Evolutionary conservation across 1,140 invertebrate species (phyloP), one percentile per base, ranked within the genome.

Genomic region (Leptestheria dahalacensis): DNA sequence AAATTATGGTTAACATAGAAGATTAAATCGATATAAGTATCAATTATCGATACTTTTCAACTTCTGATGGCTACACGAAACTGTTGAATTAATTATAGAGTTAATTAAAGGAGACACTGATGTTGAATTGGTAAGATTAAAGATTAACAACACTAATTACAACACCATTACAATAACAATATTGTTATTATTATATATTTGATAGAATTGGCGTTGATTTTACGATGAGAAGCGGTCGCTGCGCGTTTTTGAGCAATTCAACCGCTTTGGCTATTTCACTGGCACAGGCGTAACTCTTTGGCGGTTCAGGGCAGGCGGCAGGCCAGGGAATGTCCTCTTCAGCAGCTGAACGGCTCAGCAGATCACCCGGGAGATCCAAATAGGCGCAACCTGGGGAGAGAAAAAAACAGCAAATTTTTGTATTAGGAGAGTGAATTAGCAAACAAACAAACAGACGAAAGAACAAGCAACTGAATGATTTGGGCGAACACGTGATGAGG

Each of bases 301-400:
- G 88, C 24, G 85, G 77, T 12, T 75, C 68, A 21, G 81, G 78
- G 67, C 77, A 79, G 61, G 63, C 67, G 28, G 55, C 51, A 55
- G 71, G 65, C 49, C 66, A 61, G 61, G 70, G 64, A 23, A 83
- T 69, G 15, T 73, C 66, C 53, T 69, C 70, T 62, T 70, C 68
- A 2, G 69, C 60, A 12, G 78, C 70, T 21, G 68, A 70, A 55
- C 76, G 77, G 58, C 73, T 77, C 50, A 91, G 72, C 26, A 93
- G 69, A 66, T 88, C 91, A 12, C 85, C 91, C 1, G 93, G 85
- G 66, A 97, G 81, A 72, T 97, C 93, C 28, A 97, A 74, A 71
- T 97, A 97, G 10, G 78, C 74, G 0, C 82, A 84, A 18, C 93
- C 84, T 78, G 49, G 1, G 64, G 67, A 55, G 21, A 24, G 12